Conservation (phyloP, 2,113 vertebrate genomes). For the Lepidiolamprologus cunningtoni region DNA sequence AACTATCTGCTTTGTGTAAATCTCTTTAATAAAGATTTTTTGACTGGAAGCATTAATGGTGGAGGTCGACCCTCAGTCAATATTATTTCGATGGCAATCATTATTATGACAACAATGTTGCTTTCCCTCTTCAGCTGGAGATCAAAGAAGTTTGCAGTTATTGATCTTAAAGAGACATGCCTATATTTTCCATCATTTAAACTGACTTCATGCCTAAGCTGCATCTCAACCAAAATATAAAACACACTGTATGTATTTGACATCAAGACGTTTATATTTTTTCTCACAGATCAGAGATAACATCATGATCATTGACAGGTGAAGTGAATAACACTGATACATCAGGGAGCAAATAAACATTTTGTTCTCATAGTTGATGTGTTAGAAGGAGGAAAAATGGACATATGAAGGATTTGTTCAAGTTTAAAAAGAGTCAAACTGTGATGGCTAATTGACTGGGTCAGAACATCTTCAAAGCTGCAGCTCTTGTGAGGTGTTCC, state of each 20-base stretch:
- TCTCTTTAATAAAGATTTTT: background rate
- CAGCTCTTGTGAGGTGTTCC: background rate
- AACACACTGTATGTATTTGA: background rate
- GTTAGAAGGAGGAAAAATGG: background rate
- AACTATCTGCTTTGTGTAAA: background rate
- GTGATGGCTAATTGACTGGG: background rate
- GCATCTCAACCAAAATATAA: background rate
- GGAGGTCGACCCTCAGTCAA: background rate
- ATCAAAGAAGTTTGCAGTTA: background rate
- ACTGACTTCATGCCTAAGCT: background rate
- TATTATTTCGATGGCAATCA: background rate
- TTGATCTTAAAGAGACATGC: background rate
- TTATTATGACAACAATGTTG: background rate
- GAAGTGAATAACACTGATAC: background rate
- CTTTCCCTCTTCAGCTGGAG: background rate
- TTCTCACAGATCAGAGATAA: background rate
- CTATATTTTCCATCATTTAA: background rate
- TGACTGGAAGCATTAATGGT: background rate
- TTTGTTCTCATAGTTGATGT: background rate
- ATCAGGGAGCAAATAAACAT: background rate
- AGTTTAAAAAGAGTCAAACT: background rate
- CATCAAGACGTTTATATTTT: background rate
- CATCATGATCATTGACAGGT: background rate
- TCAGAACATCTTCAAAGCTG: background rate
- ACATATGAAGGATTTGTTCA: background rate